Evolutionary conservation across 2,113 vertebrate genomes (phyloP), one percentile per base, ranked within the genome.

Genomic region (Syngnathus scovelli): DNA sequence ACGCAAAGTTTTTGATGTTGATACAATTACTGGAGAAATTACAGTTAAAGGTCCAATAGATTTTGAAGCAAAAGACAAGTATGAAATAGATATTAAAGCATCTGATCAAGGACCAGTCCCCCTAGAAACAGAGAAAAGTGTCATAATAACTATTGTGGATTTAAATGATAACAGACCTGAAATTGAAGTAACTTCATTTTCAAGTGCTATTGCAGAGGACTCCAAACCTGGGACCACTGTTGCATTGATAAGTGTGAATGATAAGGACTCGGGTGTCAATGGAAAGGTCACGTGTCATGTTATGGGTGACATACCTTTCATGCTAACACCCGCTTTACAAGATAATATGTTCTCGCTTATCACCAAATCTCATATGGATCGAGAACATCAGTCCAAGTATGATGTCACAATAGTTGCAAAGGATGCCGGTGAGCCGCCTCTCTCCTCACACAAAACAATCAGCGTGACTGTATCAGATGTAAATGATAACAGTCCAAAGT

Each of bases 161-260:
- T 55, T 92, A 38, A 95, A 95, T 56, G 93, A 95, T 66, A 93
- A 93, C 10, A 41, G 46, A 19, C 91, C 92, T 0, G 85, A 89
- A 43, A 79, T 94, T 46, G 82, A 82, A 1, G 64, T 92, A 18
- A 92, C 87, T 0, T 91, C 89, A 0, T 68, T 92, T 46, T 91
- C 86, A 8, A 89, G 56, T 7, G 64, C 73, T 4, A 78, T 92
- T 52, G 51, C 84, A 1, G 90, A 91, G 23, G 73, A 91, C 64
- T 82, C 85, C 0, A 85, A 73, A 73, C 80, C 83, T 18, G 88
- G 85, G 19, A 87, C 86, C 0, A 87, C 87, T 0, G 78, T 91
- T 1, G 85, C 86, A 1, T 43, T 92, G 41, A 86, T 91, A 6
- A 90, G 87, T 38, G 83, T 90, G 1, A 84, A 59, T 0, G 90